phyloP scores from a whole-genome alignment of 2,797 vertebrate species.

The Choloepus didactylus region DNA sequence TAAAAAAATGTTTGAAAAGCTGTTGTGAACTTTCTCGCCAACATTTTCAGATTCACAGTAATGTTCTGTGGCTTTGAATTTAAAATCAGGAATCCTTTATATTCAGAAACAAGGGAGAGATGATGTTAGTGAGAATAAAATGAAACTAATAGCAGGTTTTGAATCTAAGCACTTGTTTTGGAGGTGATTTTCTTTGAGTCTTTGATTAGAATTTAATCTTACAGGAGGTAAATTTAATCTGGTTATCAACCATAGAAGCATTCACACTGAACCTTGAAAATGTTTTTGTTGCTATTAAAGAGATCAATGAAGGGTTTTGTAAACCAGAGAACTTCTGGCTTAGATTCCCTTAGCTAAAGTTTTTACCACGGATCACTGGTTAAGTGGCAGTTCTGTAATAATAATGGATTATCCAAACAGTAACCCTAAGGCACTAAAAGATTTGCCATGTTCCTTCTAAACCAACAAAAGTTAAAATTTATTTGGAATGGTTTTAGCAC shows the following conservation, averaged over 20 bases:
- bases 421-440: not conserved
- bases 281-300: slow-evolving; percentile 5
- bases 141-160: slow-evolving; percentile 32
- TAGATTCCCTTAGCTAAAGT: slow-evolving; percentile 44
- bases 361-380: not conserved
- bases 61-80: slow-evolving; percentile 52
- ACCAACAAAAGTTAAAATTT: not conserved
- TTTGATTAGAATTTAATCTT: slow-evolving; percentile 48
- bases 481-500: not conserved
- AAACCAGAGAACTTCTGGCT: not conserved
- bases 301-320: not conserved
- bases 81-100: slow-evolving; percentile 62
- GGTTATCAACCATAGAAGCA: not conserved
- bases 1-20: slow-evolving; percentile 64
- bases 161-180: slow-evolving; percentile 23
- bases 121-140: slow-evolving; percentile 41
- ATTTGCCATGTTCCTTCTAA: not conserved
- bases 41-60: not conserved
- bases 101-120: slow-evolving; percentile 25
- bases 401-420: not conserved
- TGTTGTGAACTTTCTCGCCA: slow-evolving; percentile 50
- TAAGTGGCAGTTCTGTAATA: not conserved
- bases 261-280: slow-evolving; percentile 30
- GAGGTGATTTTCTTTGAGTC: not conserved
- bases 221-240: not conserved